Conservation (phyloP, 2,113 vertebrate genomes). For the Pelecanoides urinatrix region DNA sequence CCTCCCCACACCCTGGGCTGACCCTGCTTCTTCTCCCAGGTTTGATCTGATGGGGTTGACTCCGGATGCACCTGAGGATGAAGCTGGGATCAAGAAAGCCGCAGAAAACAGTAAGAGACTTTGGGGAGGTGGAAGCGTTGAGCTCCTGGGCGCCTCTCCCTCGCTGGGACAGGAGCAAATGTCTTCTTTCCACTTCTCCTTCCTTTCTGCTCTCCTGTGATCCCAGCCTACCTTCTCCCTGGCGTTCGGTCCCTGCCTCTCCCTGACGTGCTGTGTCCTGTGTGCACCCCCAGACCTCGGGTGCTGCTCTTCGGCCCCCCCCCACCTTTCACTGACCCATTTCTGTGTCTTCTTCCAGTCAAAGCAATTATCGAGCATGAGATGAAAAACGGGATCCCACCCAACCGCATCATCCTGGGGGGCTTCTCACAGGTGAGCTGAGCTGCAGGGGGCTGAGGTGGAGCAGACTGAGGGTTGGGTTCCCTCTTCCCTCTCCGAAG, state of each 20-base stretch:
- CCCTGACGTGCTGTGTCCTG: background rate
- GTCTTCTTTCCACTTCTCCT: background rate
- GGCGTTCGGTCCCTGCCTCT: background rate
- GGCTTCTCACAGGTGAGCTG: slow-evolving; percentile 95
- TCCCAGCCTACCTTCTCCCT: background rate
- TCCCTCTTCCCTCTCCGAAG: fast-evolving
- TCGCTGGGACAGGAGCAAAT: fast-evolving
- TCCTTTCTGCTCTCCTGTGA: background rate
- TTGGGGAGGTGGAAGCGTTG: background rate
- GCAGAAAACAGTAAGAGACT: slow-evolving; percentile 88
- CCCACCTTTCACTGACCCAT: background rate
- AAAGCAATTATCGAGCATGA: slow-evolving; percentile 97
- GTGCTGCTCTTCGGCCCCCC: background rate
- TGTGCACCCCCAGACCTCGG: fast-evolving
- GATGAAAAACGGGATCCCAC: slow-evolving; percentile 93
- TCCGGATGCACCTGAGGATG: slow-evolving; percentile 90
- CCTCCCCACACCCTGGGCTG: background rate
- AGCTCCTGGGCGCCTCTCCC: background rate
- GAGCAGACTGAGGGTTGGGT: background rate
- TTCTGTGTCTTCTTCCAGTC: slow-evolving; percentile 72
- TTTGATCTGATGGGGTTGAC: slow-evolving; percentile 95
- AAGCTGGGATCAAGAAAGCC: slow-evolving; percentile 95
- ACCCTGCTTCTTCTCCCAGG: slow-evolving; percentile 69
- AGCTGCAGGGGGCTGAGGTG: background rate
- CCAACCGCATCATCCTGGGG: slow-evolving; percentile 91